phyloP scores from a whole-genome alignment of 2,797 vertebrate species.

The Ctenochaetus hawaiiensis region DNA sequence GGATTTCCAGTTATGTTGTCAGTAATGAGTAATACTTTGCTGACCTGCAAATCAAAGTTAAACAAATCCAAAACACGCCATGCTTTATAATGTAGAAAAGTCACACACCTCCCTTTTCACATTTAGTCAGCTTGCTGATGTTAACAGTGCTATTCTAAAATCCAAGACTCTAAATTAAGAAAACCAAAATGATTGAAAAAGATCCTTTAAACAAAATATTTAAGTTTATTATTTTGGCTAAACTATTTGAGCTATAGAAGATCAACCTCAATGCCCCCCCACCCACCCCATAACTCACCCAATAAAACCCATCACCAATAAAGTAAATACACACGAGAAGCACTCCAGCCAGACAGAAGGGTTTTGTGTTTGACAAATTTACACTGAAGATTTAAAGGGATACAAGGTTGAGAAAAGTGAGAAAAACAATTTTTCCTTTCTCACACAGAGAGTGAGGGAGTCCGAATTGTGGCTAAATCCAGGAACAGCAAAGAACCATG shows the following conservation, averaged over 20 bases:
- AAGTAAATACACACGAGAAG: constrained; percentile 60
- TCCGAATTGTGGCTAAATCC: constrained; percentile 71
- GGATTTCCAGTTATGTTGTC: constrained; percentile 1
- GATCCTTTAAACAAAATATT: constrained; percentile 33
- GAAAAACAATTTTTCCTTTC: constrained; percentile 58
- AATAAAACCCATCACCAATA: constrained; percentile 54
- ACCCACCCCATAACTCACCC: constrained; percentile 10
- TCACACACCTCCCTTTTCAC: not conserved
- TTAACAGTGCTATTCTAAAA: constrained; percentile 29
- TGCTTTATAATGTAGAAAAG: not conserved
- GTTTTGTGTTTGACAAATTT: constrained; percentile 64
- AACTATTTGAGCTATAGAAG: constrained; percentile 48
- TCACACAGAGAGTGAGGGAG: constrained; percentile 39
- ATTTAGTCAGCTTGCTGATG: constrained; percentile 24
- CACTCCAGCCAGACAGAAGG: constrained; percentile 48
- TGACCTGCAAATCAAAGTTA: too few relatives aligned
- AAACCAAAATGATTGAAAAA: constrained; percentile 24
- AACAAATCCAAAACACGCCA: not conserved
- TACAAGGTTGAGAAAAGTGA: constrained; percentile 57
- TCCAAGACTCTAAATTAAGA: constrained; percentile 24
- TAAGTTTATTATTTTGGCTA: constrained; percentile 30
- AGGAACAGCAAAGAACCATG: constrained; percentile 65
- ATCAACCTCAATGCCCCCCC: too few relatives aligned
- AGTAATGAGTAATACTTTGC: not conserved
- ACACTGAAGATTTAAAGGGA: constrained; percentile 63